Base-by-base conservation (phyloP, 2,113 vertebrate species). In the Oxyura jamaicensis region DNA sequence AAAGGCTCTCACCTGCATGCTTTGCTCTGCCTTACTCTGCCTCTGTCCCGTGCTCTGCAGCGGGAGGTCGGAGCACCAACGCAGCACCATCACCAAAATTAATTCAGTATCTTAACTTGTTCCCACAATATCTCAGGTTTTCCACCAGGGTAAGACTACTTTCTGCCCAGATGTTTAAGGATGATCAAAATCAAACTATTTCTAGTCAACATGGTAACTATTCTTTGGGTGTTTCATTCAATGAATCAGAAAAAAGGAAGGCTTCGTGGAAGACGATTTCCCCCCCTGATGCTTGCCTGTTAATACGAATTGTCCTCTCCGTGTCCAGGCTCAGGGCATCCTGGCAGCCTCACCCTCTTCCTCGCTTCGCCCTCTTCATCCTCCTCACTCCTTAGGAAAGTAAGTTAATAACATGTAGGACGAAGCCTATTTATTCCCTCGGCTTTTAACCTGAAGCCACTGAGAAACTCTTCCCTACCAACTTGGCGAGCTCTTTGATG, bases 381-480 rank as follows among this genome's bases (percentile, higher is more conserved):
- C 50, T 21, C 48, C 6, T 17, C 11, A 26, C 26, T 1, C 0
- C 1, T 0, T 8, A 17, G 53, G 52, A 23, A 59, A 50, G 29
- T 4, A 11, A 19, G n/a, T 46, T 0, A 7, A 10, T 7, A 35
- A 63, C 12, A 1, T 3, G 9, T 31, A 15, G 31, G 36, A 63
- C 7, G 31, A 63, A 35, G 20, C 31, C 2, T 3, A 13, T 55
- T 72, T 33, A 22, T 14, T 55, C 63, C 79, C 68, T 62, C 46
- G 25, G 52, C 20, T 20, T 67, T 60, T 23, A 68, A 59, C 14
- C 33, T 8, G 62, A 59, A 39, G 33, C 39, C 22, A 55, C 28
- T n/a, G 8, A 44, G 31, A 6, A 15, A 63, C 29, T 55, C 28
- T n/a, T 48, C 33, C 14, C 35, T 25, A 19, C 39, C 13, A 41